Percentiles rank a stretch among this genome's conserved stretches.
Conservation (phyloP, 2,888 invertebrate genomes). For the Acronicta psi region DNA sequence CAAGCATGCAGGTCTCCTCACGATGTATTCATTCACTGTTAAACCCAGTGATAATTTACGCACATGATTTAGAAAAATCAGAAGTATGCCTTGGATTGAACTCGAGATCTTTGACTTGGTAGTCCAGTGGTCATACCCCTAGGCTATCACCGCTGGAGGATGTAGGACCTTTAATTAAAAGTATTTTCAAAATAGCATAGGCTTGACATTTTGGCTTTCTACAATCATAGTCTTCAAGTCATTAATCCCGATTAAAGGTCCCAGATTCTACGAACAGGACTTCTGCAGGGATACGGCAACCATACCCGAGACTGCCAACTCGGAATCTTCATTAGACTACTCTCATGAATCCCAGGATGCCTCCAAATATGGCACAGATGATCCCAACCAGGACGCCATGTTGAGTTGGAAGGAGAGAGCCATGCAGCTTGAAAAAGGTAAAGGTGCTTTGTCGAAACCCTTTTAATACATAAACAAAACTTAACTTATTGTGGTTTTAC, state of each 20-base stretch:
- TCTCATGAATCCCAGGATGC: slow-evolving; percentile 79
- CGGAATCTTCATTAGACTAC: slow-evolving; percentile 82
- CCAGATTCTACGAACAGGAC: slow-evolving; percentile 80
- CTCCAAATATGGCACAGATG: slow-evolving; percentile 69
- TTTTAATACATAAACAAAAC: background rate
- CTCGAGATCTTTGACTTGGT: no score
- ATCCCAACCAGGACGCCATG: slow-evolving; percentile 66
- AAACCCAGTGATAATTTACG: no score
- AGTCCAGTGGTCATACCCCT: no score
- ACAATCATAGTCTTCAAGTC: background rate
- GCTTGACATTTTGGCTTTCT: no score
- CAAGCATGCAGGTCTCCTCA: no score
- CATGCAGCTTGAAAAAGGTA: slow-evolving; percentile 90
- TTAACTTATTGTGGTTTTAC: no score
- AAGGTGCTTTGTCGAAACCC: background rate
- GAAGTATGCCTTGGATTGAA: no score
- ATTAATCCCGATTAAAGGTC: slow-evolving; percentile 52
- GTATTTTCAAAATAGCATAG: no score
- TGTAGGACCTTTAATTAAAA: no score
- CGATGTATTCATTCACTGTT: no score
- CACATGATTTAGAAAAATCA: no score
- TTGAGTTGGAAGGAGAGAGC: slow-evolving; percentile 89
- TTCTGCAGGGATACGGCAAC: slow-evolving; percentile 72
- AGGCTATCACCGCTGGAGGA: no score
- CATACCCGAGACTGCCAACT: slow-evolving; percentile 73